These are phyloP conservation scores for Muscicapa comitata DNA, from an alignment of 2,797 vertebrate species.

Conservation along the genomic window DNA sequence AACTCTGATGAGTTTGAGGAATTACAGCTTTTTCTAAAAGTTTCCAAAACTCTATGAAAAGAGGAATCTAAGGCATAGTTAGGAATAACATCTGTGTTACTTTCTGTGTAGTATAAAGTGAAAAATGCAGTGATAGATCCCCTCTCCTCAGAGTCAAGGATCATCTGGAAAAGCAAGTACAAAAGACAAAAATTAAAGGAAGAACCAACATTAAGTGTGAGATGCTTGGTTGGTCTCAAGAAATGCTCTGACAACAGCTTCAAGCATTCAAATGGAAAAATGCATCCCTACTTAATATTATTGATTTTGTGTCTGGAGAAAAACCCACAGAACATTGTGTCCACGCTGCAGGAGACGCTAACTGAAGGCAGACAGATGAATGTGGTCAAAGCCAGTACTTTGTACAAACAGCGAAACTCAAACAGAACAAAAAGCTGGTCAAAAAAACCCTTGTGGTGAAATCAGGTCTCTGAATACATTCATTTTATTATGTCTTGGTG, in stretches of 20 bases:
- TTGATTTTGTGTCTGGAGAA: conserved; percentile 19
- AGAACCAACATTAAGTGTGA: neutral
- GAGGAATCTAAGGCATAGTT: neutral
- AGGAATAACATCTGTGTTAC: neutral
- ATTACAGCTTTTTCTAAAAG: neutral
- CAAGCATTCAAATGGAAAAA: conserved; percentile 29
- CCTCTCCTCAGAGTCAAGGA: neutral
- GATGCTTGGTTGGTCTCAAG: neutral
- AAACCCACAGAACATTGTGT: neutral
- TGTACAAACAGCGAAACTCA: neutral
- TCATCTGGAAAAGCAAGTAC: neutral
- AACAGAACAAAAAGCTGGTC: neutral
- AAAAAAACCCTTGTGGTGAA: neutral
- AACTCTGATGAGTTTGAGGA: neutral
- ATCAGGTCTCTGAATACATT: neutral
- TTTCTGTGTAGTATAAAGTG: neutral
- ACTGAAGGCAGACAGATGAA: neutral
- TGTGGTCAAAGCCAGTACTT: neutral
- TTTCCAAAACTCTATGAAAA: neutral
- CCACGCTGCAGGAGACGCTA: neutral
- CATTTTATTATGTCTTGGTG: neutral
- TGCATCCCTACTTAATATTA: conserved; percentile 17
- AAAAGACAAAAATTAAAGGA: neutral
- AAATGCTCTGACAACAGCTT: neutral
- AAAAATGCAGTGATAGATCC: neutral